Conservation (phyloP, 2,113 vertebrate genomes). For the Apteryx owenii region DNA sequence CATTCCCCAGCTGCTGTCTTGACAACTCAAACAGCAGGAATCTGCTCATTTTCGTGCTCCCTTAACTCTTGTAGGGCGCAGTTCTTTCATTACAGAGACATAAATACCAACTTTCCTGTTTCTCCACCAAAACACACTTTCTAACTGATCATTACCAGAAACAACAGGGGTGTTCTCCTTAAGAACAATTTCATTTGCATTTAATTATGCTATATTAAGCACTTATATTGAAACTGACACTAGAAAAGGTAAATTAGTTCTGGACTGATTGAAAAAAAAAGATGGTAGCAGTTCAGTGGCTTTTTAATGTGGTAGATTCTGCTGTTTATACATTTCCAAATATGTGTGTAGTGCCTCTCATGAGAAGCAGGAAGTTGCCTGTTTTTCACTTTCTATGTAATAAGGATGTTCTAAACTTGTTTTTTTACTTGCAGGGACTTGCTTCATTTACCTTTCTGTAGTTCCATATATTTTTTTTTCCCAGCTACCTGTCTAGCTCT, state of each 20-base stretch:
- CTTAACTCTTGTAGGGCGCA: neutral
- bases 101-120: neutral
- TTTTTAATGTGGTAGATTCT: neutral
- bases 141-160: neutral
- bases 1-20: conserved; percentile 10
- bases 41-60: neutral
- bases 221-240: neutral
- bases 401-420: neutral
- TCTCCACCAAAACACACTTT: neutral
- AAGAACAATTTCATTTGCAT: conserved; percentile 3
- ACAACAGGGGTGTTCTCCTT: neutral
- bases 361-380: neutral
- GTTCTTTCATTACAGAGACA: conserved; percentile 1
- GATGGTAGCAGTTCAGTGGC: neutral
- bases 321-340: neutral
- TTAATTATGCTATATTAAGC: neutral
- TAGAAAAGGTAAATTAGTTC: neutral
- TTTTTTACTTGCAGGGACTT: neutral
- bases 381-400: neutral
- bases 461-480: neutral
- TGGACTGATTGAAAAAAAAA: neutral
- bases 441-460: neutral
- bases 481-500: neutral
- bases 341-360: accelerated
- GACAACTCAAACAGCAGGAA: conserved; percentile 21